Evolutionary conservation across 2,113 vertebrate species (phyloP), one percentile per base, ranked within the genome.

Genomic region (Phalacrocorax pelagicus): DNA sequence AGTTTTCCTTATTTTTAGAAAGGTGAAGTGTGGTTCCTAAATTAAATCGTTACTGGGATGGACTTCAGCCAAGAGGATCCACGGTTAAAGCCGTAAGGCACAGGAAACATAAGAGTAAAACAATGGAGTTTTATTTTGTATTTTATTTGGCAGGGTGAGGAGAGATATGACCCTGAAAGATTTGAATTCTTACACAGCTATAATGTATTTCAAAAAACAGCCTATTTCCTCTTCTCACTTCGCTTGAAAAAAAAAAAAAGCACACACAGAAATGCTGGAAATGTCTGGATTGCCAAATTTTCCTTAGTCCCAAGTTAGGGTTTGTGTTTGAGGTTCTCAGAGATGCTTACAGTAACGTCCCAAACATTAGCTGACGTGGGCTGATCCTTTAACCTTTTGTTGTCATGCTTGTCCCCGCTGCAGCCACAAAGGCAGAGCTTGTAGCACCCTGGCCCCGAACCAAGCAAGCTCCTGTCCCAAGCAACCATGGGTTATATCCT

Each of bases 1-100:
- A 32, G 58, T 95, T 96, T 93, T 77, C 90, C 74, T 95, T 95
- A 92, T 96, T 94, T 96, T 96, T 95, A 90, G 94, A 96, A 96
- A 94, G 85, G 92, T 97, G 87, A 95, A 94, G 54, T 24, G 74
- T 79, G 78, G 72, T 87, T 96, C 90, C 78, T 49, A 88, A 90
- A 94, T 96, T 95, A 96, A 95, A 94, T 90, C 0, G 0, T 94
- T 95, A 88, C 81, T 95, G 81, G 34, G 85, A 77, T 94, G 94
- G 96, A 93, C 75, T 90, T 93, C 81, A 90, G 94, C 96, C 94
- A 95, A 96, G 71, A 91, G 26, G 79, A 93, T 90, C 79, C 81
- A 59, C 1, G 9, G 74, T 66, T 91, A 85, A 93, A 88, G 71
- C 92, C 6, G 0, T 88, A 90, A 96, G 70, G 93, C 92, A 93